These are phyloP conservation scores for Cosmia pyralina DNA, from an alignment of 2,888 invertebrate species.

Conservation along the genomic window DNA sequence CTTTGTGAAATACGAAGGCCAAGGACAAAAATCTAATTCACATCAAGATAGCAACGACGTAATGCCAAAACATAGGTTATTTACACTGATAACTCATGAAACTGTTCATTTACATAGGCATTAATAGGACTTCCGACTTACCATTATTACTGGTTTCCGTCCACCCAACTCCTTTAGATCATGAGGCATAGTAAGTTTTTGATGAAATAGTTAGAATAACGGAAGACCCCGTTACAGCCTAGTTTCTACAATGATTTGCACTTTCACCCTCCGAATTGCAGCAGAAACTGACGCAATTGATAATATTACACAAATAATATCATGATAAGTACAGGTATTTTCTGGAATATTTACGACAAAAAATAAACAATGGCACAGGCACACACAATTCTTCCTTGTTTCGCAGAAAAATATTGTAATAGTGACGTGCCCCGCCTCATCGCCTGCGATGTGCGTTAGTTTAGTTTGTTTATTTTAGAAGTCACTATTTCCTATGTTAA, in stretches of 20 bases:
- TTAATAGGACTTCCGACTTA: conserved; percentile 66
- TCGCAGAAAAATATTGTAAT: conserved; percentile 37
- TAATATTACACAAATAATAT: neutral
- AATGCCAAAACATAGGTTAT: conserved; percentile 12
- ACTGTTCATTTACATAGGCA: neutral
- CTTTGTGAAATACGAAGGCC: conserved; percentile 25
- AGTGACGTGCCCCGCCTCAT: conserved; percentile 3
- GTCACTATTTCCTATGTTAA: neutral
- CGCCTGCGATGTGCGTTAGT: no score
- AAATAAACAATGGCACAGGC: conserved; percentile 47
- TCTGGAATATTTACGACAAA: conserved; percentile 30
- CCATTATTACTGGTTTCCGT: conserved; percentile 86
- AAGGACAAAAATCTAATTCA: conserved; percentile 31
- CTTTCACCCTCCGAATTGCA: conserved; percentile 26
- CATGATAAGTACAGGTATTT: neutral
- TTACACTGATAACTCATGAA: conserved; percentile 3
- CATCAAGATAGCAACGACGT: conserved; percentile 17
- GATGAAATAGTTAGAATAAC: conserved; percentile 66
- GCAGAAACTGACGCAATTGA: neutral
- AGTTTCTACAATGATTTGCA: conserved; percentile 51
- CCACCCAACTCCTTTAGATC: conserved; percentile 86
- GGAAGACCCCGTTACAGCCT: conserved; percentile 71
- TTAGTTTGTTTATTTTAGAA: neutral
- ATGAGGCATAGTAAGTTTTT: conserved; percentile 86
- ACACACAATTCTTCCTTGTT: neutral